Conservation (phyloP, 2,113 vertebrate species). For the Megalops atlanticus region DNA sequence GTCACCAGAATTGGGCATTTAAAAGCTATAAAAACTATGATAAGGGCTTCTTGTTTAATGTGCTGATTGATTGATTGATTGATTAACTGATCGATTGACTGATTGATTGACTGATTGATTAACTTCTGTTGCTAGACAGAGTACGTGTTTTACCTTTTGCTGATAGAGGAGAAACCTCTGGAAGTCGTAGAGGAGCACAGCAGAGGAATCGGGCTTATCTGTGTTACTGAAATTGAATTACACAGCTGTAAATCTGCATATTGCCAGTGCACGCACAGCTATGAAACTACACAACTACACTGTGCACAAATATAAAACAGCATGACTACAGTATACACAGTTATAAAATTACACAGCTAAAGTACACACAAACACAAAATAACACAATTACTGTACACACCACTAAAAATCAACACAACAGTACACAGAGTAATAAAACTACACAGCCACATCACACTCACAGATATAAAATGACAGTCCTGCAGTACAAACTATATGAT, state of each 20-base stretch:
- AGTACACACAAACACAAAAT: constrained; percentile 5
- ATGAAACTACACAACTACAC: not conserved
- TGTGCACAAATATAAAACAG: no score
- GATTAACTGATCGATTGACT: not conserved
- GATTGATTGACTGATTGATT: not conserved
- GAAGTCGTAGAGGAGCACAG: constrained; percentile 87
- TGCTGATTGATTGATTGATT: not conserved
- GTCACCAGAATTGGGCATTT: no score
- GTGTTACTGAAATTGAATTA: constrained; percentile 76
- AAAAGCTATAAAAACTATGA: no score
- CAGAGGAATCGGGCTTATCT: constrained; percentile 85
- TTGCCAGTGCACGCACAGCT: not conserved
- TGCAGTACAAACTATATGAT: no score
- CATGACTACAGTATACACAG: not conserved
- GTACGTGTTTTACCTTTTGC: constrained; percentile 79
- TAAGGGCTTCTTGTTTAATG: no score
- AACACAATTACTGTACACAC: not conserved
- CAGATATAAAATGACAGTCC: not conserved
- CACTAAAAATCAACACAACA: no score
- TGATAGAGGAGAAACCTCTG: constrained; percentile 88
- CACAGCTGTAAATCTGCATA: not conserved
- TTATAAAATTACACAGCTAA: not conserved
- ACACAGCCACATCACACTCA: not conserved
- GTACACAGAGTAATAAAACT: not conserved
- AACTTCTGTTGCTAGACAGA: no score